Base-by-base conservation (phyloP, 1,140 invertebrate species). In the Archegozetes longisetosus region DNA sequence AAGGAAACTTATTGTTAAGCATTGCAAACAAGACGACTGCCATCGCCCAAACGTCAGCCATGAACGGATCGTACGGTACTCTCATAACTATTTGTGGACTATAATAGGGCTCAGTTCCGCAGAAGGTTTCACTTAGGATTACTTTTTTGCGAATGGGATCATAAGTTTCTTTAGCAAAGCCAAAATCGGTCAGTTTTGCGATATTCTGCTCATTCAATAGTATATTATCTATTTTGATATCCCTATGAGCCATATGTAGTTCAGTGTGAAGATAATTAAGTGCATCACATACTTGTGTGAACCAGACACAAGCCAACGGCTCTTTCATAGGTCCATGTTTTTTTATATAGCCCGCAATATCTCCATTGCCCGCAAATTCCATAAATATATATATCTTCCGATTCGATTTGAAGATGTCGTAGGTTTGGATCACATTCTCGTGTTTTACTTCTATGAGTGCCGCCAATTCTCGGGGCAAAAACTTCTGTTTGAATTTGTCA, bases 1-100 rank as follows among this genome's bases (percentile, higher is more conserved):
- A 76, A 1, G 74, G 72, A 70, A 74, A 73, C 3, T 64, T 47
- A 50, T 68, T 65, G 61, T 68, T 69, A 2, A 70, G 46, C 47
- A 71, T 67, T 24, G 67, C 64, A 50, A 69, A 70, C 3, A 70
- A 60, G 20, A 70, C 66, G 9, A 70, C 66, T 4, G 70, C 69
- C 4, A 63, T 60, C n/a, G 65, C 66, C 69, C 69, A 70, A 17
- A 71, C 56, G 54, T 70, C 69, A 14, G 65, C 63, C 14, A 54
- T 28, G 14, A 61, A 65, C 3, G 68, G 65, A 40, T 64, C 60
- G 53, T 70, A 70, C 1, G 68, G 66, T 27, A 62, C 53, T 9
- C 59, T 57, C 27, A 64, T 61, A 14, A 70, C 52, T 14, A 71
- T 64, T 59, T 70, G 69, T 0, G 68, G 70, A 2, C 66, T 60